Evolutionary conservation across 2,888 invertebrate species (phyloP).

Genomic region (Philhelius pedissequus): DNA sequence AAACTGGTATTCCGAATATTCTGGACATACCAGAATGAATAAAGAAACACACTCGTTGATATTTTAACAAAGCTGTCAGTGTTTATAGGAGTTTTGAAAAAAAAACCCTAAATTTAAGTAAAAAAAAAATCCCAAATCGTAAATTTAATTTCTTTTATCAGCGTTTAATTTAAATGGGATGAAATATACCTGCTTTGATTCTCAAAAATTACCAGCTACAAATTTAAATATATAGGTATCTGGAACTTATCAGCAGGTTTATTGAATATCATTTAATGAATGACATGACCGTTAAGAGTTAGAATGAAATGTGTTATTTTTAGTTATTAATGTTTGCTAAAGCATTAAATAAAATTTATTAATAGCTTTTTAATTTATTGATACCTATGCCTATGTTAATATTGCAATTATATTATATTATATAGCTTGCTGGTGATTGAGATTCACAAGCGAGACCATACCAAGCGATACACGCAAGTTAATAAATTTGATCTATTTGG

Average conservation of each 20-base stretch:
- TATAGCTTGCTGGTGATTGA: neutral
- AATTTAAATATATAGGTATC: no score
- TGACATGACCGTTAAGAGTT: neutral
- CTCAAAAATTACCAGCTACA: no score
- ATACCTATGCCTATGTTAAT: neutral
- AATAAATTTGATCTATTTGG: slow-evolving; percentile 36
- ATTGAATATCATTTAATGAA: neutral
- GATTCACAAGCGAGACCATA: slow-evolving; percentile 38
- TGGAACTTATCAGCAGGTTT: neutral
- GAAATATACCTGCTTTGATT: no score
- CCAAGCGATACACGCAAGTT: slow-evolving; percentile 65
- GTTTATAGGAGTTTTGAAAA: no score
- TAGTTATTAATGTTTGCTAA: neutral
- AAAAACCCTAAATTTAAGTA: no score
- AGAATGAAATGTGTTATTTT: neutral
- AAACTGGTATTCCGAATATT: no score
- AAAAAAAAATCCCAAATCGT: no score
- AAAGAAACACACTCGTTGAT: no score
- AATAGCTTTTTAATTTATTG: neutral
- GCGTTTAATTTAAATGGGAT: no score
- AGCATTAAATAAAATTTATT: neutral
- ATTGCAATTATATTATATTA: neutral
- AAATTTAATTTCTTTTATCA: no score
- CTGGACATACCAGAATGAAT: no score
- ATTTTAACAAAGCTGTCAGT: no score